These are phyloP conservation scores for Regulus satrapa DNA, from an alignment of 2,113 vertebrate species.

Conservation along the genomic window DNA sequence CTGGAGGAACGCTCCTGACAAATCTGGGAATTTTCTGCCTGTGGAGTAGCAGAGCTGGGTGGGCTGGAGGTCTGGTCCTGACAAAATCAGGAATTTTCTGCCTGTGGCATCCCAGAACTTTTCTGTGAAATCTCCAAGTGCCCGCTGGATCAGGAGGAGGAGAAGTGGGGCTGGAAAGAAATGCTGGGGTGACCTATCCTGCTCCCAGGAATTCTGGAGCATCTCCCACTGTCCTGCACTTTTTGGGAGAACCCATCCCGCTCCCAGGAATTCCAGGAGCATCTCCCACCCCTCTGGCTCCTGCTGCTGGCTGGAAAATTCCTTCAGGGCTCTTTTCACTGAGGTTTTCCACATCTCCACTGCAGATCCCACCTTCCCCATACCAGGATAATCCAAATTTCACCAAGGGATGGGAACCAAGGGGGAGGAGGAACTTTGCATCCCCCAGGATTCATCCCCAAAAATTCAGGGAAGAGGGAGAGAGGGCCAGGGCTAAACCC, in stretches of 20 bases:
- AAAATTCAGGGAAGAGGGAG: background rate
- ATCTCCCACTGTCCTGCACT: background rate
- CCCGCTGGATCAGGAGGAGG: background rate
- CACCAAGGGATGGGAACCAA: background rate
- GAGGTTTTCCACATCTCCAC: background rate
- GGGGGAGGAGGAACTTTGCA: background rate
- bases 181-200: fast-evolving
- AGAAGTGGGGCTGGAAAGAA: background rate
- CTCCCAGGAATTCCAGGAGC: background rate
- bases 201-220: background rate
- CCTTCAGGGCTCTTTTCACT: background rate
- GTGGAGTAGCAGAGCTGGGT: background rate
- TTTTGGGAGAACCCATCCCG: background rate
- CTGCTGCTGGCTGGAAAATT: background rate
- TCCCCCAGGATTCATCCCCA: background rate
- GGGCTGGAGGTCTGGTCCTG: background rate
- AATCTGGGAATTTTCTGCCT: background rate
- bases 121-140: background rate
- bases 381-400: background rate
- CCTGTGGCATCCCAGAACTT: background rate
- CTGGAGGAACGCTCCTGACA: background rate
- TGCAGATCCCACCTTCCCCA: fast-evolving
- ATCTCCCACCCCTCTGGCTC: fast-evolving
- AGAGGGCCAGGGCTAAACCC: background rate
- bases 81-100: background rate